A percentile compares a stretch with the other conserved stretches of the same genome.
These are phyloP conservation scores for Megaustenia siamemsis DNA, from an alignment of 2,888 invertebrate genomes.

Conservation along the genomic window DNA sequence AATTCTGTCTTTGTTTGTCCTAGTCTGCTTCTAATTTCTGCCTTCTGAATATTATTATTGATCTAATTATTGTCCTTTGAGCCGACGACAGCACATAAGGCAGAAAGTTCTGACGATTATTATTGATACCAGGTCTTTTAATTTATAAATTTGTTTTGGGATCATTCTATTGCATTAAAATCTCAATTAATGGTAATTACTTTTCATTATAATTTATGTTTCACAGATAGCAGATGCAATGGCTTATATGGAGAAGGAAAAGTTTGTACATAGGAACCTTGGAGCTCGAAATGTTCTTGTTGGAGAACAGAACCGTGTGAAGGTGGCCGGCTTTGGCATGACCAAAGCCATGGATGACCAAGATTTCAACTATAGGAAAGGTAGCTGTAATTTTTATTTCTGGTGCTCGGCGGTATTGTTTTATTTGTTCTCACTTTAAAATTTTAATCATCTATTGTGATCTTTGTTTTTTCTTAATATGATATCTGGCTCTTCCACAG, in stretches of 20 bases:
- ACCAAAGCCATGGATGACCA: conserved; percentile 76
- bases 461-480: neutral
- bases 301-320: conserved; percentile 77
- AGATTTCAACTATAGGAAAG: conserved; percentile 75
- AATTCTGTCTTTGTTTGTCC: too few relatives aligned
- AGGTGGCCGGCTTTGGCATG: conserved; percentile 80
- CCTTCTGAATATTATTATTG: too few relatives aligned
- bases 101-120: too few relatives aligned
- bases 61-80: too few relatives aligned
- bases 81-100: too few relatives aligned
- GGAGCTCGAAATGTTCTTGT: conserved; percentile 79
- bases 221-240: conserved; percentile 79
- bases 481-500: too few relatives aligned
- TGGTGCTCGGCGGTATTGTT: too few relatives aligned
- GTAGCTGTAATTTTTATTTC: conserved; percentile 56
- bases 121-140: too few relatives aligned
- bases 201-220: neutral
- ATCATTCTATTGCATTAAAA: too few relatives aligned
- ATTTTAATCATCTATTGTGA: neutral
- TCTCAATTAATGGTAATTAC: too few relatives aligned
- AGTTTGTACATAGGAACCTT: conserved; percentile 79
- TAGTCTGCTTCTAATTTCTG: too few relatives aligned
- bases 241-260: conserved; percentile 79
- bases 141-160: too few relatives aligned
- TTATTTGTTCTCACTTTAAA: neutral